Evolutionary conservation across 2,888 invertebrate genomes (phyloP).

Genomic region (Thelaira solivaga): DNA sequence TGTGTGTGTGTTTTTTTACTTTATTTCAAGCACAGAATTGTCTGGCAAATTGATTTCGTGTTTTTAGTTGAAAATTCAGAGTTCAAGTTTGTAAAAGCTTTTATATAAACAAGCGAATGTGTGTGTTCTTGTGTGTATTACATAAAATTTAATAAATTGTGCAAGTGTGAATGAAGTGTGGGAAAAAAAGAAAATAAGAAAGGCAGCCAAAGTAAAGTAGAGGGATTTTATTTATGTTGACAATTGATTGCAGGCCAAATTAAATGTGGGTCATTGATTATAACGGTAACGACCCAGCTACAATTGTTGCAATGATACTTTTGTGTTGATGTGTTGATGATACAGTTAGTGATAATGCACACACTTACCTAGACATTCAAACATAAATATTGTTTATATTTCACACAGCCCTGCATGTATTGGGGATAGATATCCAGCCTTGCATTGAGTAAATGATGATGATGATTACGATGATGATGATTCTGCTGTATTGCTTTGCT

Average conservation of each 20-base stretch:
- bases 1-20: background rate
- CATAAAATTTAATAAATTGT: constrained; percentile 4
- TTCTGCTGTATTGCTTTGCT: background rate
- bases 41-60: background rate
- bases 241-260: constrained; percentile 57
- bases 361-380: background rate
- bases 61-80: background rate
- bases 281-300: constrained; percentile 47
- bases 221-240: constrained; percentile 43
- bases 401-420: background rate
- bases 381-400: background rate
- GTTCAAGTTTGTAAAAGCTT: no score
- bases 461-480: constrained; percentile 1
- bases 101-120: no score
- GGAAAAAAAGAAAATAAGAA: background rate
- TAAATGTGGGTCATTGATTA: constrained; percentile 59
- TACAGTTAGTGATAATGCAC: background rate
- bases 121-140: constrained; percentile 7
- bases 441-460: constrained; percentile 21
- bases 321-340: constrained; percentile 24
- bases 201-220: background rate
- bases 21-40: background rate
- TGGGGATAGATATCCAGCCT: constrained; percentile 27
- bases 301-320: background rate
- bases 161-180: constrained; percentile 22